Percentiles rank a stretch among this genome's conserved stretches.
phyloP scores from a whole-genome alignment of 2,888 invertebrate genomes.

The Clostera curtula region DNA sequence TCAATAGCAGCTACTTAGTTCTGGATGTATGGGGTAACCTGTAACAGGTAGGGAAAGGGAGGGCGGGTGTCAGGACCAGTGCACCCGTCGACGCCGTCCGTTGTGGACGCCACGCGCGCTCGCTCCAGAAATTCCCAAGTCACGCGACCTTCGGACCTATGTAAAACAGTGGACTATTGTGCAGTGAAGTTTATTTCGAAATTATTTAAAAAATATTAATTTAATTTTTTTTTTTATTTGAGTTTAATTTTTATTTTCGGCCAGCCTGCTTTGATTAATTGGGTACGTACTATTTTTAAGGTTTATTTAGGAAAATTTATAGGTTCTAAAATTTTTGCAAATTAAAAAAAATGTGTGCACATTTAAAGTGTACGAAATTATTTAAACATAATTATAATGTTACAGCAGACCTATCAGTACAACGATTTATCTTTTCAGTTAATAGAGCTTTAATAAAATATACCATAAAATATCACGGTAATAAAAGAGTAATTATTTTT shows the following conservation, averaged over 20 bases:
- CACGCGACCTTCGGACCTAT: constrained; percentile 31
- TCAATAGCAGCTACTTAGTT: constrained; percentile 67
- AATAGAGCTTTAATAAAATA: no score
- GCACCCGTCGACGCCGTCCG: constrained; percentile 46
- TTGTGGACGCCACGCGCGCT: constrained; percentile 42
- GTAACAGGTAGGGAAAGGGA: constrained; percentile 57
- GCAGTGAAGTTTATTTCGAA: no score
- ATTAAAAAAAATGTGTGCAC: no score
- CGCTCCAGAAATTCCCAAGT: constrained; percentile 9
- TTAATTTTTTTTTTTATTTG: constrained; percentile 4
- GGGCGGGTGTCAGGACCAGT: constrained; percentile 52
- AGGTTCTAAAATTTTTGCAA: no score
- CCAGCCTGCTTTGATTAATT: constrained; percentile 12
- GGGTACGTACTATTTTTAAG: constrained; percentile 16
- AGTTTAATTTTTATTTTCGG: no score
- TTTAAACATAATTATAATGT: no score
- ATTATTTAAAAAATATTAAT: constrained; percentile 2
- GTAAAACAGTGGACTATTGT: constrained; percentile 36
- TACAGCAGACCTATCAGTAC: no score
- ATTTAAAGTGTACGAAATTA: no score
- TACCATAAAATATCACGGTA: no score
- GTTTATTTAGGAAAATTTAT: neutral
- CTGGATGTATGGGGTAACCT: constrained; percentile 56
- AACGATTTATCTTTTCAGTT: no score
- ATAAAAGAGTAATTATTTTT: no score